These are phyloP conservation scores for Cataglyphis hispanica DNA, from an alignment of 1,140 invertebrate species.

Conservation along the genomic window DNA sequence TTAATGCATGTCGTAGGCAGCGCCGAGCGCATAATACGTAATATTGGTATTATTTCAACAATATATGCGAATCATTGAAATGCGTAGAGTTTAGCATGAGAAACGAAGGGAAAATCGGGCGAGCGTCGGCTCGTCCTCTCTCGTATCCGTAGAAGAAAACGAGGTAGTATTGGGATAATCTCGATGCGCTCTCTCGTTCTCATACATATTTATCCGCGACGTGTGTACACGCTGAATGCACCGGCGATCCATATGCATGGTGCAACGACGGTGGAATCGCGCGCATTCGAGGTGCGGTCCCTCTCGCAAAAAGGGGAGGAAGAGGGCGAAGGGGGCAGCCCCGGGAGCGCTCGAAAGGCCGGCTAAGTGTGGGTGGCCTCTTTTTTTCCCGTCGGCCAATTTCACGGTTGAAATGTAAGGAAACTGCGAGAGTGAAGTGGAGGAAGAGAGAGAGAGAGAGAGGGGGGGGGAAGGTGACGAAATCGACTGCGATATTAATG, in stretches of 20 bases:
- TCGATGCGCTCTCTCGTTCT: constrained; percentile 73
- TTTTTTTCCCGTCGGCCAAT: constrained; percentile 35
- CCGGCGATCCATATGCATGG: constrained; percentile 77
- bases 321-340: not conserved
- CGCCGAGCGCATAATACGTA: constrained; percentile 11
- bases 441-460: too few species aligned
- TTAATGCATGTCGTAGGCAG: not conserved
- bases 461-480: not conserved
- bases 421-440: not conserved
- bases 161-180: constrained; percentile 77
- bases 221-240: constrained; percentile 76
- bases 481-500: constrained; percentile 37
- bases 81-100: constrained; percentile 64
- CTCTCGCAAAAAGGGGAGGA: constrained; percentile 53
- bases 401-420: constrained; percentile 48
- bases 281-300: constrained; percentile 70
- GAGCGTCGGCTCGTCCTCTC: constrained; percentile 38
- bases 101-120: constrained; percentile 69
- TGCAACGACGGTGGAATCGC: constrained; percentile 68
- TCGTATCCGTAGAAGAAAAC: constrained; percentile 67
- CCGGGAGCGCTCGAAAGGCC: constrained; percentile 11
- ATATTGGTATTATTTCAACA: constrained; percentile 40
- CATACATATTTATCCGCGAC: constrained; percentile 78
- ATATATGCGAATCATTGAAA: constrained; percentile 41
- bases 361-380: constrained; percentile 19